Evolutionary conservation across 2,888 invertebrate genomes (phyloP).

Genomic region (Ennomos quercinarius): DNA sequence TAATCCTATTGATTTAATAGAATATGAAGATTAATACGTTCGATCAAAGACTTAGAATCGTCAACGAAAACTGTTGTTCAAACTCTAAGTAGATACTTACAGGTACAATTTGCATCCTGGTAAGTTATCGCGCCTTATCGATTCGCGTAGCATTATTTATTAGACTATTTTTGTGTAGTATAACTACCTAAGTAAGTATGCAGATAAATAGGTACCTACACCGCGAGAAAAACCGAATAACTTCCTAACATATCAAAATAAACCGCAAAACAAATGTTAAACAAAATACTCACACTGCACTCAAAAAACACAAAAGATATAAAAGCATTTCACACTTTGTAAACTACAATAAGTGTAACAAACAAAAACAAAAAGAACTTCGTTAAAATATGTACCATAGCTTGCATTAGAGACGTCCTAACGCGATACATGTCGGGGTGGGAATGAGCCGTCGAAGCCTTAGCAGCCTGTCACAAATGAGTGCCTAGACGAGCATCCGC

Average conservation of each 20-base stretch:
- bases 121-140: too few species aligned
- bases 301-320: constrained; percentile 7
- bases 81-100: too few species aligned
- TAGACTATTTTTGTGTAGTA: too few species aligned
- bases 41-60: too few species aligned
- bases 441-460: constrained; percentile 63
- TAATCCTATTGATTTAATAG: too few species aligned
- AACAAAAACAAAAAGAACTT: neutral
- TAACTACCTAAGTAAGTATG: too few species aligned
- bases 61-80: too few species aligned
- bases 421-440: constrained; percentile 59
- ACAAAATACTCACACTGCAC: constrained; percentile 22
- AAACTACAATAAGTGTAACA: neutral
- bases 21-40: too few species aligned
- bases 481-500: constrained; percentile 12
- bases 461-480: constrained; percentile 21
- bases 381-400: neutral
- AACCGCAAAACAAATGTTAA: neutral
- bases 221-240: constrained; percentile 9
- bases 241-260: constrained; percentile 20
- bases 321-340: constrained; percentile 11
- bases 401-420: constrained; percentile 51
- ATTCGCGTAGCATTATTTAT: too few species aligned
- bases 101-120: too few species aligned
- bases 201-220: too few species aligned